Percentiles rank a stretch among this genome's conserved stretches.
These are phyloP conservation scores for Rhinolophus ferrumequinum DNA, from an alignment of 2,113 vertebrate species.

Conservation along the genomic window DNA sequence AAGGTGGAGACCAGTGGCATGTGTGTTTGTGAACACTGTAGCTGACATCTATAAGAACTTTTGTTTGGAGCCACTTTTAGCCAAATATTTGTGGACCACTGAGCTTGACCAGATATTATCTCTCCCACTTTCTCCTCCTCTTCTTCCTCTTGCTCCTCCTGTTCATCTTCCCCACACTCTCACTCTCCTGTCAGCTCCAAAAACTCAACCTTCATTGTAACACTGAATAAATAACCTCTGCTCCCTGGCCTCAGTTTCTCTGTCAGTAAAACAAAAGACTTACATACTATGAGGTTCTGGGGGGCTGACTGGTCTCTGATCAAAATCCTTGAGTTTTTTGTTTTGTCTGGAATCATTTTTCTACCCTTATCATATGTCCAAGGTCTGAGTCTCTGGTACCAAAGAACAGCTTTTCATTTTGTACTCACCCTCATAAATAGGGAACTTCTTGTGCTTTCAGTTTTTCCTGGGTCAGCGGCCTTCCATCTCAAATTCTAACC, in stretches of 20 bases:
- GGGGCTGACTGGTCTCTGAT: background rate
- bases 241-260: conserved; percentile 3
- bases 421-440: background rate
- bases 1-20: background rate
- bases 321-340: background rate
- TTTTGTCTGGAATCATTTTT: background rate
- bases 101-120: background rate
- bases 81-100: background rate
- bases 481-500: conserved; percentile 31
- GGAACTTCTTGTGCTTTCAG: conserved; percentile 53
- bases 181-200: background rate
- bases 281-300: background rate
- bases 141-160: background rate
- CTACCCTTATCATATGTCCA: background rate
- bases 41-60: background rate
- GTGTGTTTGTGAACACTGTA: background rate
- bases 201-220: background rate
- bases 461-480: background rate
- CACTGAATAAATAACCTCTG: background rate
- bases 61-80: background rate
- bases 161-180: background rate
- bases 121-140: background rate
- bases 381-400: background rate
- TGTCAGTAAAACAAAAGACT: conserved; percentile 33
- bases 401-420: conserved; percentile 36